Conservation (phyloP, 2,113 vertebrate genomes). For the Sander vitreus region DNA sequence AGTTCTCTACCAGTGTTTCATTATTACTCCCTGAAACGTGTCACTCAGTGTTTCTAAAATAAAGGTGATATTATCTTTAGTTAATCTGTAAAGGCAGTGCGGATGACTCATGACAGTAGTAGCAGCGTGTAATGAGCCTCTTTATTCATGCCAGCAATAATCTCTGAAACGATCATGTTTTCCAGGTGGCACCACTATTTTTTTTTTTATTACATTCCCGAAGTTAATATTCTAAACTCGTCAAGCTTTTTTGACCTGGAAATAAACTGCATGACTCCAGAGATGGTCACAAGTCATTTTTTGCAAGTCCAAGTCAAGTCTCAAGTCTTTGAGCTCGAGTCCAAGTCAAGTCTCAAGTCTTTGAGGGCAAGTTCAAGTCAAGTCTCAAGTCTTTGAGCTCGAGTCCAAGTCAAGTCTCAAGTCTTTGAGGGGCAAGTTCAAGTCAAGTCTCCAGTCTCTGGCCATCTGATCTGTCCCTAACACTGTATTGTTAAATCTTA, state of each 20-base stretch:
- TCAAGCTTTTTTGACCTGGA: slow-evolving; percentile 7
- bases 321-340: too few relatives aligned
- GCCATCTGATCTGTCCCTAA: too few relatives aligned
- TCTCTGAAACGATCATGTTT: slow-evolving; percentile 30
- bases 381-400: too few relatives aligned
- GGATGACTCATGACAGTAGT: slow-evolving; percentile 42
- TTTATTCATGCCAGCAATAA: slow-evolving; percentile 16
- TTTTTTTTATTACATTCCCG: slow-evolving; percentile 7
- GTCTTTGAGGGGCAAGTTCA: too few relatives aligned
- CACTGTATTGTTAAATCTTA: too few relatives aligned
- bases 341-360: too few relatives aligned
- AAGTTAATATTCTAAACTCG: not conserved
- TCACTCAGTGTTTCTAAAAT: slow-evolving; percentile 10
- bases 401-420: too few relatives aligned
- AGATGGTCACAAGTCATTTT: too few relatives aligned
- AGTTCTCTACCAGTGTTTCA: not conserved
- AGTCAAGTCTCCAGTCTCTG: too few relatives aligned
- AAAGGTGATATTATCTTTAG: slow-evolving; percentile 6
- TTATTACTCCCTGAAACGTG: not conserved
- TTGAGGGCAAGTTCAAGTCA: too few relatives aligned
- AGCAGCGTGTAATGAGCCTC: slow-evolving; percentile 11
- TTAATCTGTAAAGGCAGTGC: not conserved
- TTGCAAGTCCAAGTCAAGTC: too few relatives aligned
- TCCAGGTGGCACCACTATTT: slow-evolving; percentile 14
- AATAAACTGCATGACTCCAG: slow-evolving; percentile 22